These are phyloP conservation scores for Neelides sp. DNA, from an alignment of 1,140 invertebrate species.

Conservation along the genomic window DNA sequence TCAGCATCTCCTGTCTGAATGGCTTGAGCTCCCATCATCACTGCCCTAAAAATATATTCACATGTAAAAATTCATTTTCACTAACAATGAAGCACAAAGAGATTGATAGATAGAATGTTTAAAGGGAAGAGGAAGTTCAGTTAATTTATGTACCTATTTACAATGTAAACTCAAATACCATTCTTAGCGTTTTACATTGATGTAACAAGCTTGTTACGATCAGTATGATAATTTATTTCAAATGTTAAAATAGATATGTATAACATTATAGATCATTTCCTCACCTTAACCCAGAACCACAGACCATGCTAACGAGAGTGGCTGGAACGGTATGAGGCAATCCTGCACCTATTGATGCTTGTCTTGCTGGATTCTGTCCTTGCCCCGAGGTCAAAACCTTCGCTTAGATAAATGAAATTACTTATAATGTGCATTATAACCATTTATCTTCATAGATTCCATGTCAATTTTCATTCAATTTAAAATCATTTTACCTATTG, in stretches of 20 bases:
- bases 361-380: conserved; percentile 75
- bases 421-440: not conserved
- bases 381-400: conserved; percentile 55
- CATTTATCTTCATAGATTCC: not conserved
- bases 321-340: conserved; percentile 59
- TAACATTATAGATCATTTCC: too few species aligned
- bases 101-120: too few species aligned
- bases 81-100: not conserved
- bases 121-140: too few species aligned
- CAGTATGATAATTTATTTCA: too few species aligned
- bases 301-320: conserved; percentile 68
- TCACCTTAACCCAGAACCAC: conserved; percentile 72
- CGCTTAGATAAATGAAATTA: conserved; percentile 24
- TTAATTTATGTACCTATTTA: too few species aligned
- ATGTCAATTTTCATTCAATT: too few species aligned
- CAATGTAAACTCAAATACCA: too few species aligned
- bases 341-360: conserved; percentile 64
- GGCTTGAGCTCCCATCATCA: conserved; percentile 53
- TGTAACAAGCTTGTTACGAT: too few species aligned
- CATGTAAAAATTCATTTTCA: not conserved
- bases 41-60: conserved; percentile 42
- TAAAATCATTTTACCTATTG: conserved; percentile 2
- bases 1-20: conserved; percentile 55
- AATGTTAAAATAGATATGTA: too few species aligned
- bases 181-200: too few species aligned